Base-by-base conservation (phyloP, 2,113 vertebrate species). In the Odobenus rosmarus region DNA sequence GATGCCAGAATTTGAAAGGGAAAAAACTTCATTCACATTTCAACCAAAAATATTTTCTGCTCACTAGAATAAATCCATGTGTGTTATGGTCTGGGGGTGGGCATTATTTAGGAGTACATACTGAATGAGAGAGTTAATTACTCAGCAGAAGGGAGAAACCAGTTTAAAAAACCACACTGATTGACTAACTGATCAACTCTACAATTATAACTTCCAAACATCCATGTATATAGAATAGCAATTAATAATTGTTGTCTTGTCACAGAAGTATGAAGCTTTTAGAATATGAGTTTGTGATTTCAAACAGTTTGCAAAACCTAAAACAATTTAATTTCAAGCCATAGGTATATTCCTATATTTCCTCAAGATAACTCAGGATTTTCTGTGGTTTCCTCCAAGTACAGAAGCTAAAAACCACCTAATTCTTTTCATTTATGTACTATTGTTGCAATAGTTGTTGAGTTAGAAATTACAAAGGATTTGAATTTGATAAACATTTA, bases 221-320 rank as follows among this genome's bases (percentile, higher is more conserved):
- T 74, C 28, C 81, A 6, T 55, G 6, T 71, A 92, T 74, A 79
- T 33, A 62, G 59, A 83, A 87, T 5, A 87, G 59, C 46, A 79
- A 51, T 88, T 64, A 97, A 26, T 90, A 81, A 55, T 76, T 59
- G 13, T 81, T 80, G 26, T 67, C 28, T 83, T 64, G 23, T 83
- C 57, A 88, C 31, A 46, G 51, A 91, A 93, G 31, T 53, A 28
- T 94, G 64, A 76, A 53, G 8, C 11, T 55, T 80, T 91, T 85
- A 80, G 8, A 80, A 92, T 85, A 59, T 72, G n/a, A 79, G 5
- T 83, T 95, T 59, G 5, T 84, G 24, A 95, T 85, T 95, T 90
- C n/a, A 83, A 82, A 95, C 23, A 49, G 14, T 49, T 92, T 92
- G 26, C 28, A 89, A 85, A 88, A 15, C 23, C 14, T 36, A 39